Conservation (phyloP, 1,140 invertebrate genomes). For the Hylaeus anthracinus region DNA sequence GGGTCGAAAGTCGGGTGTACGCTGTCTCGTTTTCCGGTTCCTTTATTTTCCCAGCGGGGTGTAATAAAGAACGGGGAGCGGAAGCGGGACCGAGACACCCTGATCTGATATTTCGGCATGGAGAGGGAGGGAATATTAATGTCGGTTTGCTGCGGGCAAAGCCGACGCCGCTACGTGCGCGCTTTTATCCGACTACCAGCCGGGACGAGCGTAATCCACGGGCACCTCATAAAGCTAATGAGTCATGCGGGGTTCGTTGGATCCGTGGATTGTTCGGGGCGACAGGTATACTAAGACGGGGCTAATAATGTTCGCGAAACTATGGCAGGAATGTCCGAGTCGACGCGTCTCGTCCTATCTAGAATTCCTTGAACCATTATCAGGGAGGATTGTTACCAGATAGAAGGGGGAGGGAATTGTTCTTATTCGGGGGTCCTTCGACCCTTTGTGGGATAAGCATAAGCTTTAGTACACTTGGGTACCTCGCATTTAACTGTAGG, state of each 20-base stretch:
- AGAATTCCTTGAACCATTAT: too few species aligned
- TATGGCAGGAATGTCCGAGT: too few species aligned
- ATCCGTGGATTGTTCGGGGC: conserved; percentile 27
- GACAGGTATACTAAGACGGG: conserved; percentile 48
- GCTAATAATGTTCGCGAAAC: background rate
- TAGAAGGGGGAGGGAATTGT: too few species aligned
- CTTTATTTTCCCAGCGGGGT: conserved; percentile 42
- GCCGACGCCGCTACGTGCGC: conserved; percentile 39
- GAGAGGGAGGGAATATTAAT: conserved; percentile 62
- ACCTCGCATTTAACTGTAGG: too few species aligned
- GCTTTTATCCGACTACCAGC: conserved; percentile 56
- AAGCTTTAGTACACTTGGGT: too few species aligned
- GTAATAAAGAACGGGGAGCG: conserved; percentile 49
- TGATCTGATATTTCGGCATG: conserved; percentile 61
- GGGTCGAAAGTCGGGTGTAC: background rate
- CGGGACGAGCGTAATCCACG: conserved; percentile 53
- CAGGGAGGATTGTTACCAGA: too few species aligned
- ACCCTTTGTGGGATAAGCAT: too few species aligned
- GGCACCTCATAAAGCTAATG: conserved; percentile 65
- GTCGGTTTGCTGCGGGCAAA: conserved; percentile 53
- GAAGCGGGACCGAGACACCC: conserved; percentile 22
- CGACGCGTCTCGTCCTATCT: background rate
- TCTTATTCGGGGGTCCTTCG: too few species aligned
- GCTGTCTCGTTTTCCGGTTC: conserved; percentile 11
- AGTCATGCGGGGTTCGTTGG: conserved; percentile 50